phyloP scores from a whole-genome alignment of 2,797 vertebrate genomes.

The Channallabes apus region DNA sequence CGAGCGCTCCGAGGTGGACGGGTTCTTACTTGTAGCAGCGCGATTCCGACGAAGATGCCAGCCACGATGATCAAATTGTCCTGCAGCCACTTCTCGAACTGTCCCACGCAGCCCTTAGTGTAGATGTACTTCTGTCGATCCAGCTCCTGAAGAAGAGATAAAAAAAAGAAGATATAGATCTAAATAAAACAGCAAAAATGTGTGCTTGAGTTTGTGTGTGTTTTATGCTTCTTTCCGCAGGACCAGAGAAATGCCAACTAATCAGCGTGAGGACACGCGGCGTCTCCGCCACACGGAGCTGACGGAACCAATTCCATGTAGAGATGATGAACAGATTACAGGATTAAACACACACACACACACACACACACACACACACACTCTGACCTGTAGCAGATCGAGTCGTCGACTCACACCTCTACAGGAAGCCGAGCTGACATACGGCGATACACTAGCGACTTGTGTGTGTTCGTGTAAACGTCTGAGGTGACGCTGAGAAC shows the following conservation, averaged over 20 bases:
- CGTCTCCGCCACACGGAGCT: neutral
- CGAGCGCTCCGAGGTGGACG: neutral
- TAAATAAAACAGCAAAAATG: neutral
- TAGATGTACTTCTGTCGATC: slow-evolving; percentile 84
- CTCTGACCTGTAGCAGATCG: neutral
- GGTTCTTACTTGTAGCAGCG: slow-evolving; percentile 84
- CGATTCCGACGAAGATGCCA: slow-evolving; percentile 84
- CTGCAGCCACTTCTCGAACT: slow-evolving; percentile 94
- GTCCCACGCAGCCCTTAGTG: slow-evolving; percentile 90
- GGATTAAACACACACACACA: neutral
- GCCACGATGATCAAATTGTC: slow-evolving; percentile 89
- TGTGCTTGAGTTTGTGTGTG: neutral
- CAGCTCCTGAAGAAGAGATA: slow-evolving; percentile 72
- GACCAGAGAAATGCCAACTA: neutral
- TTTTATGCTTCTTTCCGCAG: neutral
- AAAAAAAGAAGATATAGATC: neutral
- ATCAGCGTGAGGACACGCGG: neutral
- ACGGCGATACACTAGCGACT: neutral
- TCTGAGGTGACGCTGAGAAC: neutral
- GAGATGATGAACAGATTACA: neutral
- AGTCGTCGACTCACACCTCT: neutral
- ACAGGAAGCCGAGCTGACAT: neutral
- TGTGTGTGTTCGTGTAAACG: too few species aligned
- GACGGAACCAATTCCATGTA: neutral
- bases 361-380: neutral